Conservation (phyloP, 2,888 invertebrate species). For the Diachrysia chrysitis region DNA sequence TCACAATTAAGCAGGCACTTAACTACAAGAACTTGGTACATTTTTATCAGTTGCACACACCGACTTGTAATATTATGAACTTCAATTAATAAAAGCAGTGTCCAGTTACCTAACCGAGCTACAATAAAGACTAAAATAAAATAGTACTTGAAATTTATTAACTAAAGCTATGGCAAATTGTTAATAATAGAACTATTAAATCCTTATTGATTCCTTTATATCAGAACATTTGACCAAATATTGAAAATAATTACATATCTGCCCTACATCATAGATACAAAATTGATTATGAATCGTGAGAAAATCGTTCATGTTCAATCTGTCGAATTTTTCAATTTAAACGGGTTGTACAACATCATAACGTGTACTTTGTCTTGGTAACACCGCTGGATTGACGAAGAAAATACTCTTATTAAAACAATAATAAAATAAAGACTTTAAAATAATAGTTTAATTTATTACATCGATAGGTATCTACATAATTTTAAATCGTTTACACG, state of each 20-base stretch:
- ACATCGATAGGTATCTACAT: too few species aligned
- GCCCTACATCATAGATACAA: constrained; percentile 23
- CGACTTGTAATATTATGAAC: constrained; percentile 7
- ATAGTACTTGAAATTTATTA: constrained; percentile 17
- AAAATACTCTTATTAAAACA: too few species aligned
- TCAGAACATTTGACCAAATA: constrained; percentile 35
- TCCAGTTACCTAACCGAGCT: constrained; percentile 17
- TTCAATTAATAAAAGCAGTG: constrained; percentile 10
- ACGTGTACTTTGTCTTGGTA: not conserved
- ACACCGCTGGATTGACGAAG: too few species aligned
- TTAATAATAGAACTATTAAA: constrained; percentile 25
- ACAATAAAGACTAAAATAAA: constrained; percentile 13
- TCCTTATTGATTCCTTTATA: constrained; percentile 14
- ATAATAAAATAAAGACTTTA: not conserved
- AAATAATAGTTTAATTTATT: too few species aligned
- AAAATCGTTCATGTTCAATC: constrained; percentile 25
- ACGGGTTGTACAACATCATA: not conserved
- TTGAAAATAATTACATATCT: constrained; percentile 27
- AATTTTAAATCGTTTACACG: too few species aligned
- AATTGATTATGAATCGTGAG: constrained; percentile 38
- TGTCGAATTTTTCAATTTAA: not conserved
- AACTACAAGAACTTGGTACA: not conserved
- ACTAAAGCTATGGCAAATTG: constrained; percentile 23
- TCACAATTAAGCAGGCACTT: constrained; percentile 14
- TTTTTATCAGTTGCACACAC: constrained; percentile 11